phyloP scores from a whole-genome alignment of 2,113 vertebrate species.

The Saccopteryx leptura region DNA sequence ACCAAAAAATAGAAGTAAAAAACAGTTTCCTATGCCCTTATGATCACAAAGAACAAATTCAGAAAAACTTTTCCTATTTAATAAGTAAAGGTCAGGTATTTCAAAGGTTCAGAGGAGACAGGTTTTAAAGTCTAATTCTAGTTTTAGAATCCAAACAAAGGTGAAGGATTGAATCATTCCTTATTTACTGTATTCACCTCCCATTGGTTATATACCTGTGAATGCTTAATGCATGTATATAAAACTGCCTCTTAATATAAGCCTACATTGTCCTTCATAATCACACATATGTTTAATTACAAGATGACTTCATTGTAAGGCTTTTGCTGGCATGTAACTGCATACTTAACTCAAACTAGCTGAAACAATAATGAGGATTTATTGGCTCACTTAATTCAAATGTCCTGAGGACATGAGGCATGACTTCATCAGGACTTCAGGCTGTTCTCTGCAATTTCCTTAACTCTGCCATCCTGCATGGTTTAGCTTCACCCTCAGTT shows the following conservation, averaged over 20 bases:
- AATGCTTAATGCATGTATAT: not conserved
- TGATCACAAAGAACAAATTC: not conserved
- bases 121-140: slow-evolving; percentile 25
- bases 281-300: slow-evolving; percentile 48
- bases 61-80: slow-evolving; percentile 28
- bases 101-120: slow-evolving; percentile 2
- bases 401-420: slow-evolving; percentile 48
- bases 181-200: not conserved
- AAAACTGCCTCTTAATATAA: slow-evolving; percentile 15
- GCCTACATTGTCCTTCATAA: slow-evolving; percentile 17
- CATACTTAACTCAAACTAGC: slow-evolving; percentile 60
- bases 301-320: slow-evolving; percentile 42
- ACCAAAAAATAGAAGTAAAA: not conserved
- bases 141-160: not conserved
- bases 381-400: slow-evolving; percentile 56
- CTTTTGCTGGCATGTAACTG: slow-evolving; percentile 52
- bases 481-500: not conserved
- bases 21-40: not conserved
- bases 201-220: not conserved
- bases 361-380: slow-evolving; percentile 70
- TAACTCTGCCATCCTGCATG: not conserved
- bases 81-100: not conserved
- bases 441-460: slow-evolving; percentile 44
- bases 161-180: not conserved
- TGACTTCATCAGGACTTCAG: slow-evolving; percentile 34